Conservation (phyloP, 2,888 invertebrate genomes). For the Sisyra terminalis region DNA sequence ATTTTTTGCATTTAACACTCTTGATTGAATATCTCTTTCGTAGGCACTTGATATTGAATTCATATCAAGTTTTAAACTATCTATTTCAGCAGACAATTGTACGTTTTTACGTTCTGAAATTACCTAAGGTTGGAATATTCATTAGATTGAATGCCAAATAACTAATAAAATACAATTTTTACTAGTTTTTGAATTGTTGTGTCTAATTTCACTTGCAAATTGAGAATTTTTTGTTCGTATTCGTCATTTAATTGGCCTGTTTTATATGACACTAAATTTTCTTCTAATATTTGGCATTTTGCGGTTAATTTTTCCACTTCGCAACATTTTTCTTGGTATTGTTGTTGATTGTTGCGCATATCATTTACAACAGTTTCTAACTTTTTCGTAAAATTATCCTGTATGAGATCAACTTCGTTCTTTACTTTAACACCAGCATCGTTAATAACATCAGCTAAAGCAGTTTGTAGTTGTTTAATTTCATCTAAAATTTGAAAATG, state of each 20-base stretch:
- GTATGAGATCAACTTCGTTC: conserved; percentile 38
- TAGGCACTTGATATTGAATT: conserved; percentile 36
- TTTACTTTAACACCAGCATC: conserved; percentile 37
- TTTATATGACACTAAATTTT: conserved; percentile 29
- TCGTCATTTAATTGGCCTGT: conserved; percentile 25
- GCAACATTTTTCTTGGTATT: conserved; percentile 36
- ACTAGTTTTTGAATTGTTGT: conserved; percentile 42
- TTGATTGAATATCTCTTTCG: conserved; percentile 34
- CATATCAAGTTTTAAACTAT: conserved; percentile 37
- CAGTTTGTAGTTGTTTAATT: conserved; percentile 31
- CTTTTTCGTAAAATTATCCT: conserved; percentile 39
- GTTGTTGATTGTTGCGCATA: conserved; percentile 35
- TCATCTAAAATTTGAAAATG: conserved; percentile 29
- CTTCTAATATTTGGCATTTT: conserved; percentile 35
- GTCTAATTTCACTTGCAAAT: conserved; percentile 38
- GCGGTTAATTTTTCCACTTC: conserved; percentile 34
- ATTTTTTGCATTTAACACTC: conserved; percentile 38
- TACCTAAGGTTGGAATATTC: conserved; percentile 23
- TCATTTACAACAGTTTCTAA: conserved; percentile 36
- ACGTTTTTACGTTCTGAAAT: conserved; percentile 38
- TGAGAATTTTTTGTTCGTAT: conserved; percentile 23
- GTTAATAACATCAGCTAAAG: conserved; percentile 33
- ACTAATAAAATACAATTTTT: conserved; percentile 11
- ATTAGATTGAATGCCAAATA: background rate
- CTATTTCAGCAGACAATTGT: conserved; percentile 37